phyloP scores from a whole-genome alignment of 2,888 invertebrate genomes.

The Scaptomyza tumidula region DNA sequence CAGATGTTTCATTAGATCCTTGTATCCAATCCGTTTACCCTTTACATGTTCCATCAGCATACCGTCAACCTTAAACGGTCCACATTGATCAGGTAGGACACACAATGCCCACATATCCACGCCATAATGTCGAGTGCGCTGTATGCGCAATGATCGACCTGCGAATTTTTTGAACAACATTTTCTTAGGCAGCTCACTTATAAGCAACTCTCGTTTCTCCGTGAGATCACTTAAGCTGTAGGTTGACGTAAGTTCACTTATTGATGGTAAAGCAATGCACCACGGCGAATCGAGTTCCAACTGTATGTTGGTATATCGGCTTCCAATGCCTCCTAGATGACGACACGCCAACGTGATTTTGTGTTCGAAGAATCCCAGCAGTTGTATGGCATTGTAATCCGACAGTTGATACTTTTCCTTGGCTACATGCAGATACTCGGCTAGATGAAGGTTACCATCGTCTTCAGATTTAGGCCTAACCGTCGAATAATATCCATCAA shows the following conservation, averaged over 20 bases:
- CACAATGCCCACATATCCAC: constrained; percentile 3
- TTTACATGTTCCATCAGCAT: constrained; percentile 11
- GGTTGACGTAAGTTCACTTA: constrained; percentile 6
- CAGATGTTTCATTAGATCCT: neutral
- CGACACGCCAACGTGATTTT: constrained; percentile 1
- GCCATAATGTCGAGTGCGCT: constrained; percentile 11
- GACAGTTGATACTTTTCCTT: constrained; percentile 23
- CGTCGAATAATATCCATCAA: constrained; percentile 16
- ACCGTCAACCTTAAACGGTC: constrained; percentile 7
- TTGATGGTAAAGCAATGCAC: constrained; percentile 18
- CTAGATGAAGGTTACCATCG: neutral
- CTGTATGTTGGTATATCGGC: neutral
- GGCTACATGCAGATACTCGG: constrained; percentile 16
- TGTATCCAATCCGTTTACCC: neutral
- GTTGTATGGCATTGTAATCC: constrained; percentile 31
- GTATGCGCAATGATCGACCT: constrained; percentile 37
- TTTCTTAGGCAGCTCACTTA: neutral
- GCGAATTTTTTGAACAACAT: neutral
- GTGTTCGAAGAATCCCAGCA: constrained; percentile 30
- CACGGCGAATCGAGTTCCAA: constrained; percentile 44
- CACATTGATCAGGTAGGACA: neutral
- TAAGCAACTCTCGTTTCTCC: too few species aligned
- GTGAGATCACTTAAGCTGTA: neutral
- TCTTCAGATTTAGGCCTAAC: neutral
- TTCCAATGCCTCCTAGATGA: constrained; percentile 13